Base-by-base conservation (phyloP, 2,113 vertebrate species). In the Ceyx melanurus region DNA sequence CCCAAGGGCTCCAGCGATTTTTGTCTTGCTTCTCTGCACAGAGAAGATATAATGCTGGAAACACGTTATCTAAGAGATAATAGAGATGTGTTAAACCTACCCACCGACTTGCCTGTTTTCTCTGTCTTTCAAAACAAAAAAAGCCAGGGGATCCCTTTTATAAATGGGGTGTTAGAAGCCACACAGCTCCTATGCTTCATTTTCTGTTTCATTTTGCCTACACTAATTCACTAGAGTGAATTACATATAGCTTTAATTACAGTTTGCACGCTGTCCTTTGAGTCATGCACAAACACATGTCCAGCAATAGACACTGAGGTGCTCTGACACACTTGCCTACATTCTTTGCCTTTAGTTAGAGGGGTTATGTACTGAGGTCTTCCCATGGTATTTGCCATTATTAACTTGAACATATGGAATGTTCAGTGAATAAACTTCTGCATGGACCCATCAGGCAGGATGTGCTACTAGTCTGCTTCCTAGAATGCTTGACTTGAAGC, bases 21-120 rank as follows among this genome's bases (percentile, higher is more conserved):
- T 46, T 35, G 12, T 42, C 50, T 81, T 37, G 12, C 8, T 48
- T 43, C 11, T 57, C 29, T 5, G 3, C 35, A 5, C 19, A 3
- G 40, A 28, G 48, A 20, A 28, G 33, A 2, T 29, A 6, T 1
- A 22, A 3, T 10, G 50, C 33, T 78, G 43, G 35, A 64, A 75
- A 10, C 42, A 0, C 22, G 18, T 5, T 28, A 20, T 43, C 13
- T n/a, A 2, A 56, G 13, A 5, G 16, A 2, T 1, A 14, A 13
- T 5, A 7, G 14, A 26, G 54, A 29, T 9, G 17, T 15, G 5
- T 18, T 50, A n/a, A 72, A 26, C 4, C 0, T 42, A 11, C 1
- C 1, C 10, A 3, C 4, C 23, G 61, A 9, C 9, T 37, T 70
- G 28, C 16, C 15, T 1, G 0, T 67, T 46, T 88, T 77, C 37